phyloP scores from a whole-genome alignment of 2,888 invertebrate genomes.

The Phaedon cochleariae region DNA sequence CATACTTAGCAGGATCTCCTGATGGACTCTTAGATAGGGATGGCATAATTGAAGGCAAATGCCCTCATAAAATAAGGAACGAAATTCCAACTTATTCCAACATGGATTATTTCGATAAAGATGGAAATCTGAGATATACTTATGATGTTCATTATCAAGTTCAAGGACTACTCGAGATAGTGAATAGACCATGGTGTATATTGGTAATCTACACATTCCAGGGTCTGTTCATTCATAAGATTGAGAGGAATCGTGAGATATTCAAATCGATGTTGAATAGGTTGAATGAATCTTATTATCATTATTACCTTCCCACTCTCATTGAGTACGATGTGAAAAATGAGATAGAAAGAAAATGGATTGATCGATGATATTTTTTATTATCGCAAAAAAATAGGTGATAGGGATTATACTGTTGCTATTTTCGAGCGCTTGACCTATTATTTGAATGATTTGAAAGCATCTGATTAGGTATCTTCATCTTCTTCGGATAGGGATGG shows the following conservation, averaged over 20 bases:
- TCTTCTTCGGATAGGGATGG: not conserved
- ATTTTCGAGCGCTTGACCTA: constrained; percentile 1
- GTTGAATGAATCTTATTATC: not conserved
- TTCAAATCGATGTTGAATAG: not conserved
- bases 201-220: not conserved
- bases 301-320: no score
- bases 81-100: not conserved
- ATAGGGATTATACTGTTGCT: no score
- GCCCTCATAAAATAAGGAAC: not conserved
- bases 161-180: constrained; percentile 3
- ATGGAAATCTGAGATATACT: not conserved
- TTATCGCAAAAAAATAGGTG: no score
- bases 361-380: no score
- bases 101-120: not conserved
- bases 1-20: no score
- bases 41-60: not conserved
- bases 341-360: no score
- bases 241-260: no score
- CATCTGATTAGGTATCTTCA: constrained; percentile 7
- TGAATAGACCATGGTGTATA: not conserved
- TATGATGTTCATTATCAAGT: no score
- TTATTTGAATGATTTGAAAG: constrained; percentile 3
- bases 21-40: not conserved
- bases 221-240: not conserved
- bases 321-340: no score